These are phyloP conservation scores for Portunus trituberculatus DNA, from an alignment of 1,140 invertebrate species.

Conservation along the genomic window DNA sequence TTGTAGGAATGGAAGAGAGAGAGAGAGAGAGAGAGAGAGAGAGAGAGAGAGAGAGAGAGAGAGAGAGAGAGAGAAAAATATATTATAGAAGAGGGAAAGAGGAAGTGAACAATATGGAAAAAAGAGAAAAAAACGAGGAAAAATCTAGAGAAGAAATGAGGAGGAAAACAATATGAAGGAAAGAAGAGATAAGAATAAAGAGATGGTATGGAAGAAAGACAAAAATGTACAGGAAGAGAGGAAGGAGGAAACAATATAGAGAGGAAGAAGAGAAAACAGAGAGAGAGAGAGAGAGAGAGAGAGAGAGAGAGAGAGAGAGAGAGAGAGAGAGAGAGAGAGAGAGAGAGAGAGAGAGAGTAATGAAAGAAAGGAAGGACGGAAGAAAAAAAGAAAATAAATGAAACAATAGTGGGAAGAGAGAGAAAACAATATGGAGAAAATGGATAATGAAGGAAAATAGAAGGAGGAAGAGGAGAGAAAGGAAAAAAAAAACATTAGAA, in stretches of 20 bases:
- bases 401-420: not conserved
- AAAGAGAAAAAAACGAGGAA: no score
- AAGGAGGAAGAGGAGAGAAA: no score
- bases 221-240: no score
- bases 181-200: no score
- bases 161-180: no score
- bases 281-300: not conserved
- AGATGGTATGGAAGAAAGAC: no score
- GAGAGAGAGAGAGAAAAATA: not conserved
- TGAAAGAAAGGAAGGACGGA: not conserved
- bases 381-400: not conserved
- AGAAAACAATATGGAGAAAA: not conserved
- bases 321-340: not conserved
- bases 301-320: not conserved
- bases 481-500: not conserved
- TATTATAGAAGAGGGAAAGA: no score
- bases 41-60: not conserved
- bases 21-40: not conserved
- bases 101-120: no score
- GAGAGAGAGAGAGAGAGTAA: not conserved
- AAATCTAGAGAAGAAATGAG: no score
- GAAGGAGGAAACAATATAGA: no score
- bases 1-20: not conserved
- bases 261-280: not conserved
- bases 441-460: no score